Conservation (phyloP, 1,140 invertebrate genomes). For the Drosophila lacertosa region DNA sequence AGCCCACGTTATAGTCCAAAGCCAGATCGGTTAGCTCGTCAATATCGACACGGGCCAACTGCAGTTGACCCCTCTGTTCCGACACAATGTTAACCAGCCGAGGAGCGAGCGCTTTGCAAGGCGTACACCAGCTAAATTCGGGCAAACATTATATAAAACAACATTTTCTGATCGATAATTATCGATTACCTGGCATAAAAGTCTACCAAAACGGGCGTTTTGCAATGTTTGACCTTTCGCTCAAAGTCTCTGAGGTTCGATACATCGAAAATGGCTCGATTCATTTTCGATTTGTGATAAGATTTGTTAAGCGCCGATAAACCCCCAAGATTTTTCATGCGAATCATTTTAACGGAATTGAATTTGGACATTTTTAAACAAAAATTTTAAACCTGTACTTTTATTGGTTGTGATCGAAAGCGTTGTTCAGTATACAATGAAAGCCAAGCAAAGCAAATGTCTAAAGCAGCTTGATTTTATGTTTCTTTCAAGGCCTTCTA, state of each 20-base stretch:
- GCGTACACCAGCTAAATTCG: conserved; percentile 94
- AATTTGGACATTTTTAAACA: conserved; percentile 9
- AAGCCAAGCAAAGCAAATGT: neutral
- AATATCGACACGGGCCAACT: conserved; percentile 95
- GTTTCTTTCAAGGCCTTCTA: neutral
- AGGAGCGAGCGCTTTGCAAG: conserved; percentile 94
- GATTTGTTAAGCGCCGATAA: neutral
- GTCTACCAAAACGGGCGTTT: conserved; percentile 94
- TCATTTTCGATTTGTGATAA: neutral
- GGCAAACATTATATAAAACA: too few relatives aligned
- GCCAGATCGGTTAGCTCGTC: conserved; percentile 95
- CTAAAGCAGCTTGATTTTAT: neutral
- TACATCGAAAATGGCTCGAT: conserved; percentile 90
- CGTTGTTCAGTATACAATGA: neutral
- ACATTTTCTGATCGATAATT: neutral
- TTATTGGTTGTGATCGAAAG: conserved; percentile 1
- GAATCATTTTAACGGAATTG: neutral
- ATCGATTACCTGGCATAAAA: conserved; percentile 96
- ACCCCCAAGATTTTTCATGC: neutral
- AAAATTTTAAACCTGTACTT: neutral
- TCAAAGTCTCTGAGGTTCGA: conserved; percentile 96
- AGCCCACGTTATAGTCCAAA: conserved; percentile 92
- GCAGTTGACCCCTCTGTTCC: conserved; percentile 90
- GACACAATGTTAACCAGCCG: conserved; percentile 93
- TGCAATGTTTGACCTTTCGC: conserved; percentile 93